Evolutionary conservation across 53 echinoderm and acorn worm genomes (phyloP), one percentile per base, ranked within the genome.

Genomic region (Patiria pectinifera): DNA sequence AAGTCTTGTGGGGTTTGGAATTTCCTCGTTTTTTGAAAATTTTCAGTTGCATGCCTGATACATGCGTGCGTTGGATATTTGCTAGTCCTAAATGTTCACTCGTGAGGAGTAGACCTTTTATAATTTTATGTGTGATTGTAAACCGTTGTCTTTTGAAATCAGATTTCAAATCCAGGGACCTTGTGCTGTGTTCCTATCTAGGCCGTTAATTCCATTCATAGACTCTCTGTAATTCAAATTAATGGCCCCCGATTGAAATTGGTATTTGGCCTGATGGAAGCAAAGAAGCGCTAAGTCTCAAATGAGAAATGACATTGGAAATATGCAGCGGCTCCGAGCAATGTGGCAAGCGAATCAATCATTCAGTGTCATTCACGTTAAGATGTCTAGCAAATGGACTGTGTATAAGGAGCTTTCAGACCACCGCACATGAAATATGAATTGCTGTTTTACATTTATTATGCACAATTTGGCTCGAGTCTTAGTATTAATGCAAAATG

Each of bases 161-260:
- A 18, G 16, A 69, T 69, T 69, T 14, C 4, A 11, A 69, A 8
- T 21, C 10, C 16, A 21, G 74, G 9, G 4, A 6, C 21, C 19
- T 0, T 74, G 53, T 53, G 53, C 4, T 69, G 16, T 18, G 69
- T 69, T 74, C 10, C 19, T 74, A 22, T 8, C 53, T 8, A 53
- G 74, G 24, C 5, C 19, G 74, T 23, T 74, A n/a, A 74, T 74
- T 74, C 24, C 24, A 6, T 74, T 74, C 1, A 74, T 74, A 4
- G 74, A 74, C 21, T 74, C 19, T 24, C 74, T 21, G 8, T 74
- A n/a, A 74, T 74, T n/a, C 74, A 23, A 24, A 74, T 74, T 74
- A 74, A 74, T 24, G 74, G 74, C 22, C 74, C 74, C 74, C 19
- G 21, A 74, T 22, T 74, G 74, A n/a, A 74, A 74, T 74, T 74